phyloP scores from a whole-genome alignment of 2,113 vertebrate genomes.

The Crotalus horridus region DNA sequence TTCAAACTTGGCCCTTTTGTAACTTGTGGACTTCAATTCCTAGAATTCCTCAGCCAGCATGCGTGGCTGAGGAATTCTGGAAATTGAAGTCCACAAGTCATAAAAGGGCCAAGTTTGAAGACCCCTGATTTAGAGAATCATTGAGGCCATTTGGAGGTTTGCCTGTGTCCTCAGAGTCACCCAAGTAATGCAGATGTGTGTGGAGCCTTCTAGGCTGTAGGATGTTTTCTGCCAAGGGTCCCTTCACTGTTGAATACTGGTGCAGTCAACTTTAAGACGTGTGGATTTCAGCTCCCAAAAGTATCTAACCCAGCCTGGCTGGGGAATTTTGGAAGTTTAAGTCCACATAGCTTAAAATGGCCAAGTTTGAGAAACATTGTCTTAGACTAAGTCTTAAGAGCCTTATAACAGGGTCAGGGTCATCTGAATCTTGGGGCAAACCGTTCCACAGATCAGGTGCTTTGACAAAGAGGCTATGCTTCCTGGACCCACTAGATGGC shows the following conservation, averaged over 20 bases:
- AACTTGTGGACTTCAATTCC: too few relatives aligned
- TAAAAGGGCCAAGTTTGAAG: too few relatives aligned
- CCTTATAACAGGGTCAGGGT: not conserved
- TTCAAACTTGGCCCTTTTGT: not conserved
- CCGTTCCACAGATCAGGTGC: not conserved
- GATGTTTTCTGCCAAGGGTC: too few relatives aligned
- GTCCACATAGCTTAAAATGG: not conserved
- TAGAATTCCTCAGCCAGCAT: too few relatives aligned
- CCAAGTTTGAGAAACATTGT: not conserved
- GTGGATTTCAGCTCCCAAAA: not conserved
- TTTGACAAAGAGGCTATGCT: not conserved
- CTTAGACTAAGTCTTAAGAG: not conserved
- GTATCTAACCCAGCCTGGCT: not conserved
- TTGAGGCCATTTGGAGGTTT: too few relatives aligned
- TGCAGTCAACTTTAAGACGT: not conserved
- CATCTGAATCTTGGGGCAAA: not conserved
- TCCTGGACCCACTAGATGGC: not conserved
- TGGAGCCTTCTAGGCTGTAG: too few relatives aligned
- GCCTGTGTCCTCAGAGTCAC: too few relatives aligned
- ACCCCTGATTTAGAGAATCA: too few relatives aligned
- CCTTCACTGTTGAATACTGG: too few relatives aligned
- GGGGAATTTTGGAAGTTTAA: not conserved
- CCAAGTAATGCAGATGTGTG: too few relatives aligned
- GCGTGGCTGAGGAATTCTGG: too few relatives aligned
- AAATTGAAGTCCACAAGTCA: too few relatives aligned